phyloP scores from a whole-genome alignment of 2,888 invertebrate genomes.

The Endomychus coccineus region DNA sequence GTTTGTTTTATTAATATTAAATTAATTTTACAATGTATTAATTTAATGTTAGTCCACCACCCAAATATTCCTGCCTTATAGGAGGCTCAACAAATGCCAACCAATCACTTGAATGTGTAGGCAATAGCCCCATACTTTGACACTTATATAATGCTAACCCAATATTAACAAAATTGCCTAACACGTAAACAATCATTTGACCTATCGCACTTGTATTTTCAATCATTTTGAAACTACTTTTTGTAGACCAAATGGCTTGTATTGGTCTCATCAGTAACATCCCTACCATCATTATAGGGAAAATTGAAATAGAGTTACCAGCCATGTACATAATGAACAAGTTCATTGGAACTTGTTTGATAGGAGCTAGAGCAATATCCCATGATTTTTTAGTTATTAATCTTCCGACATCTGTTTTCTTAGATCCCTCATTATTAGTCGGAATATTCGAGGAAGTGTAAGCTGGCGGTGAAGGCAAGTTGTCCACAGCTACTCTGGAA shows the following conservation, averaged over 20 bases:
- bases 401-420: constrained; percentile 75
- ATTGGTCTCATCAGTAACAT: constrained; percentile 96
- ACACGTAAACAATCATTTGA: constrained; percentile 87
- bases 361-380: constrained; percentile 91
- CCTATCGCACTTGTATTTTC: constrained; percentile 84
- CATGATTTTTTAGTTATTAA: constrained; percentile 90
- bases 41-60: constrained; percentile 67
- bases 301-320: constrained; percentile 97
- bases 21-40: constrained; percentile 34
- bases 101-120: constrained; percentile 98
- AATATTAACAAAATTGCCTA: constrained; percentile 90
- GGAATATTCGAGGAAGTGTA: constrained; percentile 68
- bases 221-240: constrained; percentile 87
- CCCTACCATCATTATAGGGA: constrained; percentile 99
- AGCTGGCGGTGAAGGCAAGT: constrained; percentile 72
- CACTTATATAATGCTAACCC: constrained; percentile 92
- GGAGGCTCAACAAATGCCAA: constrained; percentile 93
- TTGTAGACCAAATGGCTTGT: constrained; percentile 87
- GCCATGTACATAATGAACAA: constrained; percentile 99
- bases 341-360: constrained; percentile 98
- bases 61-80: constrained; percentile 74
- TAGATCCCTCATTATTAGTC: constrained; percentile 68
- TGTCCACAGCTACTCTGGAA: constrained; percentile 9
- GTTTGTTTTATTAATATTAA: constrained; percentile 28
- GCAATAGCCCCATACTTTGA: constrained; percentile 94